These are phyloP conservation scores for Hedya salicella DNA, from an alignment of 2,888 invertebrate species.

Conservation along the genomic window DNA sequence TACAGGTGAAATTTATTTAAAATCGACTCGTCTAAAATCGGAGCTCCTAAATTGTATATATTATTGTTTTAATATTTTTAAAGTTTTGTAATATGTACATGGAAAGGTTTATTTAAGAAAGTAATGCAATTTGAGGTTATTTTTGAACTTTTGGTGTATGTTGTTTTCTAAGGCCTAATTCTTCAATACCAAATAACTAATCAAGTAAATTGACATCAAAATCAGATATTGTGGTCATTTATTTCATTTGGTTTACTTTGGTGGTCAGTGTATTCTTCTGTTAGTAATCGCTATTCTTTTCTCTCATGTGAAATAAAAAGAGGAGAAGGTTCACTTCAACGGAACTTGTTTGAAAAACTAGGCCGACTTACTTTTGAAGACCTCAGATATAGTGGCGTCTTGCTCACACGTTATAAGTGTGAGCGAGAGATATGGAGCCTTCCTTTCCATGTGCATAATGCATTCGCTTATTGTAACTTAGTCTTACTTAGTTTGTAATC, in stretches of 20 bases:
- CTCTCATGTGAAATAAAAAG: no score
- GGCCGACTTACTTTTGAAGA: neutral
- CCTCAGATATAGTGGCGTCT: neutral
- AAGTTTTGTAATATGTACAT: slow-evolving; percentile 47
- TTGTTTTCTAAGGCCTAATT: no score
- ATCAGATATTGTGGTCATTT: no score
- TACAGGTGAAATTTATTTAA: neutral
- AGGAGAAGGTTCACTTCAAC: no score
- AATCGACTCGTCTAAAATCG: neutral
- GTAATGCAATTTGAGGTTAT: neutral
- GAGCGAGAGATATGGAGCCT: neutral
- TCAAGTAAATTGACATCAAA: no score
- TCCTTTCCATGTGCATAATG: slow-evolving; percentile 40
- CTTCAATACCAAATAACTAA: no score
- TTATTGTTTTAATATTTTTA: slow-evolving; percentile 30
- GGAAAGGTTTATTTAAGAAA: slow-evolving; percentile 28
- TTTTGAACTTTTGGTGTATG: no score
- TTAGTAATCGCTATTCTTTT: no score
- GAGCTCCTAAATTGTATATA: slow-evolving; percentile 35
- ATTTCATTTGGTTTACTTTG: no score
- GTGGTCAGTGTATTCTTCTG: no score
- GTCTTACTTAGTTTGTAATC: slow-evolving; percentile 44
- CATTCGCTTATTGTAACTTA: slow-evolving; percentile 43
- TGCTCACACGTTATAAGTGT: slow-evolving; percentile 6
- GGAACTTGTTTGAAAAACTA: no score